Base-by-base conservation (phyloP, 2,797 vertebrate species). In the Lagocephalus sceleratus region DNA sequence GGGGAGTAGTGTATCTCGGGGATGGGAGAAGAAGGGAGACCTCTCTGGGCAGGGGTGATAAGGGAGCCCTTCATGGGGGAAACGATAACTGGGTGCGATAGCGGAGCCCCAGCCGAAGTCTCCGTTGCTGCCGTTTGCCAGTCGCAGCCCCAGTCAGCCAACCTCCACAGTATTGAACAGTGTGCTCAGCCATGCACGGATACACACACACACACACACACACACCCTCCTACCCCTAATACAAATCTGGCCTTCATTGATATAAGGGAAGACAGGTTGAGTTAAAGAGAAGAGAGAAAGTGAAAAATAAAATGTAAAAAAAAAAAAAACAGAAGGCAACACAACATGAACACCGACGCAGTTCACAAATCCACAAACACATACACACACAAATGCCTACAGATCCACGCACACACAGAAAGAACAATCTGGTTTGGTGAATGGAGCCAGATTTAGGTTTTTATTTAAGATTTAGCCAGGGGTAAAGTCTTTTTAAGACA, bases 181-280 rank as follows among this genome's bases (percentile, higher is more conserved):
- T 92, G 93, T 92, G 93, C 92, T 96, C 95, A 96, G 93, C 94
- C 95, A 95, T 96, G 96, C 95, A 94, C 92, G 90, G 93, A 93
- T 82, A 48, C 52, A 22, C 68, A 75, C 54, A 60, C 62, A 60
- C 43, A 47, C 66, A 66, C 53, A 47, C 60, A 47, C 52, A 60
- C 40, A 46, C 63, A 71, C 75, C 54, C 61, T 62, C 79, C 64
- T 73, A 72, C 66, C 78, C 82, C 76, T 61, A 94, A 94, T 94
- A 94, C 94, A 95, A 95, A 98, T 98, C 95, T 97, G 95, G 93
- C 93, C 94, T 96, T 96, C 95, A 97, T 97, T 98, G 94, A 99
- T 98, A 99, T 96, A 93, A 17, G 94, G 92, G 92, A 87, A 79
- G 73, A 85, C 77, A 68, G 79, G 78, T 70, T 76, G 80, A 85